phyloP scores from a whole-genome alignment of 35 echinoderm and acorn worm species.

The Heliocidaris erythrogramma region DNA sequence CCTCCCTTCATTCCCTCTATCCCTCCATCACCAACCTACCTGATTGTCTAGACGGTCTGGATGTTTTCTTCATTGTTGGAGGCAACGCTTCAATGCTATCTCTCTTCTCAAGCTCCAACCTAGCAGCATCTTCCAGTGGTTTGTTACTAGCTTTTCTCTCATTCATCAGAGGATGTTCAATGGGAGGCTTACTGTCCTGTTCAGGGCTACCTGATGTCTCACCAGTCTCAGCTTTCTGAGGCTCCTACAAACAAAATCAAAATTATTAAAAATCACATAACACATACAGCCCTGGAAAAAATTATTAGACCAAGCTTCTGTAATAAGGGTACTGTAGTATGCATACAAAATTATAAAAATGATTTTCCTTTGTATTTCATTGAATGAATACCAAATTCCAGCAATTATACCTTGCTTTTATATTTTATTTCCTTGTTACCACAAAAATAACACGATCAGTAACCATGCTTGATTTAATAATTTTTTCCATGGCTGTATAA shows the following conservation, averaged over 20 bases:
- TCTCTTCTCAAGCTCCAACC: background rate
- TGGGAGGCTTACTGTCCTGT: background rate
- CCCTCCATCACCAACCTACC: background rate
- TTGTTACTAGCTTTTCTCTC: background rate
- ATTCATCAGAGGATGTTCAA: background rate
- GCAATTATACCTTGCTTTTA: too few species aligned
- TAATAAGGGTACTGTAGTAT: too few species aligned
- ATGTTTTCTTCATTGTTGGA: constrained; percentile 24
- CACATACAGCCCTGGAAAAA: too few species aligned
- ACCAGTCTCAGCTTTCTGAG: background rate
- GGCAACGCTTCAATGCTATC: constrained; percentile 26
- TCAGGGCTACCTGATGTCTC: background rate
- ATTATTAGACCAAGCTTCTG: too few species aligned
- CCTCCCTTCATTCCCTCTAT: background rate
- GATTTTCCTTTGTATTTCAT: too few species aligned
- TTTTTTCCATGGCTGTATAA: too few species aligned
- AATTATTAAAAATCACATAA: background rate
- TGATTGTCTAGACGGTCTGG: constrained; percentile 22
- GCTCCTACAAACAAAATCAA: background rate
- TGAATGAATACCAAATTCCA: too few species aligned
- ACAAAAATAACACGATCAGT: too few species aligned
- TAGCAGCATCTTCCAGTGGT: background rate
- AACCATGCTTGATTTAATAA: too few species aligned
- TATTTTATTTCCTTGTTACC: too few species aligned
- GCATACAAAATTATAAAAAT: too few species aligned